phyloP scores from a whole-genome alignment of 2,797 vertebrate genomes.

The Sphenodon punctatus region DNA sequence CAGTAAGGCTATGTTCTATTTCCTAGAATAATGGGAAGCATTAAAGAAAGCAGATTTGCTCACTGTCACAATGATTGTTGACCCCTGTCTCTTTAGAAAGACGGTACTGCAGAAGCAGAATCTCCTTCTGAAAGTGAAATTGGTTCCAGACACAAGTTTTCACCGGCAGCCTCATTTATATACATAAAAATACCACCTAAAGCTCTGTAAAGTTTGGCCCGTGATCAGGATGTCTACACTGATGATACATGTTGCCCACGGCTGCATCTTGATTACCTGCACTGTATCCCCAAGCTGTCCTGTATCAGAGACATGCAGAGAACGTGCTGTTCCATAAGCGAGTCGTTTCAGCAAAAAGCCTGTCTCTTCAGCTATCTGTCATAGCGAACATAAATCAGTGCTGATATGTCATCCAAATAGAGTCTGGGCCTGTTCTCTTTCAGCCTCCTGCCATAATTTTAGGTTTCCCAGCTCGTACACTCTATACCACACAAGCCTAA shows the following conservation, averaged over 20 bases:
- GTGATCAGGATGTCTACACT: constrained; percentile 24
- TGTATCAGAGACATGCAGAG: constrained; percentile 10
- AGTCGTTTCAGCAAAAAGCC: constrained; percentile 11
- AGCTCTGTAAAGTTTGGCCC: constrained; percentile 43
- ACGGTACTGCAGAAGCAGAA: background rate
- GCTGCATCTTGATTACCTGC: constrained; percentile 24
- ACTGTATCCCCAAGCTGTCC: constrained; percentile 33
- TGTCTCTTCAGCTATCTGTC: constrained; percentile 31
- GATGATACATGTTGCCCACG: constrained; percentile 51
- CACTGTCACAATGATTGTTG: background rate
- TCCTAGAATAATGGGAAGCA: background rate
- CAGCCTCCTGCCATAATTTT: background rate
- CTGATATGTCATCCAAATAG: constrained; percentile 10
- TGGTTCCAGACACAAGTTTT: constrained; percentile 46
- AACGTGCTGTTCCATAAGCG: constrained; percentile 33
- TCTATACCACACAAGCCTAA: background rate
- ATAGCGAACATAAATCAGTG: constrained; percentile 34
- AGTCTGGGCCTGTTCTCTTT: constrained; percentile 18
- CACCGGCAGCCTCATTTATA: constrained; percentile 46
- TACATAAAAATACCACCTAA: constrained; percentile 31
- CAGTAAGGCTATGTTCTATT: background rate
- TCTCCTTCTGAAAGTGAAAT: constrained; percentile 47
- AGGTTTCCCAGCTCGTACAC: background rate
- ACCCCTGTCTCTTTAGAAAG: background rate
- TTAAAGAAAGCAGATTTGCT: background rate